These are phyloP conservation scores for Pseudolaguvia tuberculata DNA, from an alignment of 2,113 vertebrate species.

Conservation along the genomic window DNA sequence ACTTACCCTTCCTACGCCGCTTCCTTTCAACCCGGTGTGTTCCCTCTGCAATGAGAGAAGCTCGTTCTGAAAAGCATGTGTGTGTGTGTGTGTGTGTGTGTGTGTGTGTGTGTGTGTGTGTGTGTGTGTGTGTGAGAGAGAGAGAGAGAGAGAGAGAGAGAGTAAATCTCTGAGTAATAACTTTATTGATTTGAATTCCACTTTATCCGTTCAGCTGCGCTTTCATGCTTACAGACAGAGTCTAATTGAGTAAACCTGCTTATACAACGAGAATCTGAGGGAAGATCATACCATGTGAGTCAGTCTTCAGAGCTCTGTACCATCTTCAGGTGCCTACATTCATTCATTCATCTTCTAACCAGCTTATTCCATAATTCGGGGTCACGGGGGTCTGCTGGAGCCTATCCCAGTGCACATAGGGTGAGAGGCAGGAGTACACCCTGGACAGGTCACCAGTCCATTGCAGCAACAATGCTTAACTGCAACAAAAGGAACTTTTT, in stretches of 20 bases:
- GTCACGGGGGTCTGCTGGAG: too few species aligned
- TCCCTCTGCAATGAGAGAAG: neutral
- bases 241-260: constrained; percentile 13
- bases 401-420: too few species aligned
- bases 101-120: neutral
- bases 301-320: neutral
- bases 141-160: neutral
- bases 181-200: constrained; percentile 40
- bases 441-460: too few species aligned
- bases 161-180: constrained; percentile 34
- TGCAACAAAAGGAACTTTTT: too few species aligned
- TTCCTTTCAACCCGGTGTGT: neutral
- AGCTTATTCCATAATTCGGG: too few species aligned
- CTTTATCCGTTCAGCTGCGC: constrained; percentile 23
- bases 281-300: constrained; percentile 1
- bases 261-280: constrained; percentile 22
- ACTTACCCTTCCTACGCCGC: neutral
- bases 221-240: constrained; percentile 28
- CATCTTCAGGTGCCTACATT: neutral
- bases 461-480: too few species aligned
- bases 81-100: neutral
- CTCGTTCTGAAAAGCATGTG: neutral
- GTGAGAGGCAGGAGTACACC: too few species aligned
- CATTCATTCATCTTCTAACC: too few species aligned
- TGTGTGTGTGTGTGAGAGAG: neutral